phyloP scores from a whole-genome alignment of 2,888 invertebrate species.

The Coenonympha glycerion region DNA sequence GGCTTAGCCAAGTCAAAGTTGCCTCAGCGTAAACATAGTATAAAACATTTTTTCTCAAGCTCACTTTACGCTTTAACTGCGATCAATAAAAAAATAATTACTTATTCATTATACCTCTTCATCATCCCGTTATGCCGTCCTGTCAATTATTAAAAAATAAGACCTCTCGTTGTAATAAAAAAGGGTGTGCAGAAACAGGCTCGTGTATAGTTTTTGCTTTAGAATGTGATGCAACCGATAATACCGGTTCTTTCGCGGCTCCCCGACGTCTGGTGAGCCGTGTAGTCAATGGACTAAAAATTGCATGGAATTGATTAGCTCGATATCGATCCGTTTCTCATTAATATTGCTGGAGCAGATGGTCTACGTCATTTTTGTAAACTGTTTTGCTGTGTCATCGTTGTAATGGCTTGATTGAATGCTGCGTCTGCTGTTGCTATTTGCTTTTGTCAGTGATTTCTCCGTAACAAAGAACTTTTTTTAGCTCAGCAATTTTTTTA shows the following conservation, averaged over 20 bases:
- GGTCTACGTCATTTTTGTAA: neutral
- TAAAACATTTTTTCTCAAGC: neutral
- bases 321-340: slow-evolving; percentile 36
- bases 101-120: slow-evolving; percentile 11
- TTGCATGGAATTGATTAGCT: slow-evolving; percentile 54
- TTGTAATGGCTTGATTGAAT: neutral
- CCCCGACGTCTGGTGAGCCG: slow-evolving; percentile 60
- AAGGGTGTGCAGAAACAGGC: slow-evolving; percentile 29
- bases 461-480: neutral
- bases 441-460: neutral
- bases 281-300: slow-evolving; percentile 55
- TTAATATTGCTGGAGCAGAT: slow-evolving; percentile 24
- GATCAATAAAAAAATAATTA: neutral
- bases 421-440: slow-evolving; percentile 2
- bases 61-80: neutral
- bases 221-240: slow-evolving; percentile 52
- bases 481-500: neutral
- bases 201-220: slow-evolving; percentile 40
- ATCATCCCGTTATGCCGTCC: slow-evolving; percentile 18
- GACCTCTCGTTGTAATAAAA: slow-evolving; percentile 16
- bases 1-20: too few species aligned
- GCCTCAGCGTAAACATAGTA: neutral
- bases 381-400: neutral
- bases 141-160: slow-evolving; percentile 23
- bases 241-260: slow-evolving; percentile 66